phyloP scores from a whole-genome alignment of 2,113 vertebrate genomes.

The human region GRCh38 chr13:104202501-104203000 shows the following conservation, averaged over 20 bases:
- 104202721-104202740: neutral
- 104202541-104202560: neutral
- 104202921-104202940: neutral
- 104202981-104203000: no score
- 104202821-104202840: conserved; percentile 28
- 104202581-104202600: neutral
- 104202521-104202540: neutral
- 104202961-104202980: neutral
- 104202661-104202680: neutral
- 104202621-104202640: neutral
- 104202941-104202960: neutral
- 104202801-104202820: conserved; percentile 51
- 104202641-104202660: neutral
- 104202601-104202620: neutral
- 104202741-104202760: neutral
- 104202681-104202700: neutral
- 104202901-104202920: neutral
- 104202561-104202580: neutral
- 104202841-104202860: neutral
- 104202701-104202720: neutral
- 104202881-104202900: neutral
- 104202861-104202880: conserved; percentile 32
- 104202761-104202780: neutral
- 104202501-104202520: neutral
- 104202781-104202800: neutral